Evolutionary conservation across 1,140 invertebrate genomes (phyloP), one percentile per base, ranked within the genome.

Genomic region (Drosophila pseudoananassae): DNA sequence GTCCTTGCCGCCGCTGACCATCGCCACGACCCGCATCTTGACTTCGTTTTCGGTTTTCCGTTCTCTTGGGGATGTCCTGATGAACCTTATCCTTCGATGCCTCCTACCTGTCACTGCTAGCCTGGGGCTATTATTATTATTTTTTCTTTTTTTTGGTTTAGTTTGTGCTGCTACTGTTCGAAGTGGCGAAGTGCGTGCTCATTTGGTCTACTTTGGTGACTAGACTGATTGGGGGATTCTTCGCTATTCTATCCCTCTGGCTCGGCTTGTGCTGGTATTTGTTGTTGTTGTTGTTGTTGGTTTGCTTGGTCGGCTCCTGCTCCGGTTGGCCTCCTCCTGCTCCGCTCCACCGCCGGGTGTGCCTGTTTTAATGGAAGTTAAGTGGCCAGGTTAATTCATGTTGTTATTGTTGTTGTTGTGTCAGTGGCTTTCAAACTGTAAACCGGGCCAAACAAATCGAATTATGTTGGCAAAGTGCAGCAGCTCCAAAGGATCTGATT

Each of bases 1-100:
- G 93, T 99, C 99, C 93, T 99, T 99, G 64, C 99, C 99, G 85
- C 99, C 99, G 93, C 98, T 99, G 77, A 98, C 95, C 91, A 98
- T 93, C 57, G 96, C 97, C 59, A 98, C 97, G 59, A 97, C 96
- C 92, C 94, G 96, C 97, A 98, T 98, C 58, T 75, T 87, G 63
- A 15, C 27, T 52, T 29, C 14, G 3, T 43, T 9, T 50, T 10
- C n/a, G n/a, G n/a, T n/a, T n/a, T n/a, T n/a, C n/a, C n/a, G n/a
- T 20, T 29, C 12, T 43, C 3, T 40, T n/a, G 12, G 12, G 38
- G 33, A 12, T 40, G 12, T 14, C 38, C n/a, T 38, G 36, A 10
- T 38, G 8, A 10, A n/a, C n/a, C 40, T 15, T 15, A 14, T 2
- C 20, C 25, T 3, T 20, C 17, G 23, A 20, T 2, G 3, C 6